These are phyloP conservation scores for Phorcus lineatus DNA, from an alignment of 2,888 invertebrate species.

Conservation along the genomic window DNA sequence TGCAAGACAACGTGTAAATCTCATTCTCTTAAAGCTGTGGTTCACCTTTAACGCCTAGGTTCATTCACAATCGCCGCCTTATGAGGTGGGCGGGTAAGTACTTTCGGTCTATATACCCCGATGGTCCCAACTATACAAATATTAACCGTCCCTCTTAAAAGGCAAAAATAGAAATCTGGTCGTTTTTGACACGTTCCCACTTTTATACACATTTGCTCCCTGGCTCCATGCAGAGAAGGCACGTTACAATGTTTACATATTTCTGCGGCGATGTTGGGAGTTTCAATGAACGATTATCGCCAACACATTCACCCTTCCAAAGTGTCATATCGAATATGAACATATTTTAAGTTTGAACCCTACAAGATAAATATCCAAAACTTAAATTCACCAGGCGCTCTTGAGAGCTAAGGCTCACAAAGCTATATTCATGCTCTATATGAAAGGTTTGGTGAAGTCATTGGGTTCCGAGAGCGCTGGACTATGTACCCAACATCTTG, in stretches of 20 bases:
- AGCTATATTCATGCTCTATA: background rate
- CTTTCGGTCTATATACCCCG: conserved; percentile 21
- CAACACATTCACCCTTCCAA: background rate
- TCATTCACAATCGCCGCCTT: background rate
- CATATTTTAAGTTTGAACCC: background rate
- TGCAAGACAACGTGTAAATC: background rate
- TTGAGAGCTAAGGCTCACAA: background rate
- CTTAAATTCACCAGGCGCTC: background rate
- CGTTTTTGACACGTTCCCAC: conserved; percentile 25
- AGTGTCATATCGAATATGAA: conserved; percentile 7
- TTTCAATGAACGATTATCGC: conserved; percentile 14
- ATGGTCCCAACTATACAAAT: conserved; percentile 19
- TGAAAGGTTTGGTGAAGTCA: background rate
- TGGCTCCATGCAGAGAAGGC: conserved; percentile 7
- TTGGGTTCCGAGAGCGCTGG: background rate
- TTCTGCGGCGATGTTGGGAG: background rate
- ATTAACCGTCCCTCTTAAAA: conserved; percentile 25
- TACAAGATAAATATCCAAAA: conserved; percentile 9
- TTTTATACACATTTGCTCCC: conserved; percentile 5
- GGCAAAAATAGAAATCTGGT: conserved; percentile 30
- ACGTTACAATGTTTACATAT: conserved; percentile 22
- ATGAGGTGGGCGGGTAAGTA: conserved; percentile 23
- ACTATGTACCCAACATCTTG: conserved; percentile 9
- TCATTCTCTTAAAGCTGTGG: background rate
- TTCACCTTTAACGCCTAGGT: background rate